phyloP scores from a whole-genome alignment of 2,888 invertebrate species.

The Spilarctia lutea region DNA sequence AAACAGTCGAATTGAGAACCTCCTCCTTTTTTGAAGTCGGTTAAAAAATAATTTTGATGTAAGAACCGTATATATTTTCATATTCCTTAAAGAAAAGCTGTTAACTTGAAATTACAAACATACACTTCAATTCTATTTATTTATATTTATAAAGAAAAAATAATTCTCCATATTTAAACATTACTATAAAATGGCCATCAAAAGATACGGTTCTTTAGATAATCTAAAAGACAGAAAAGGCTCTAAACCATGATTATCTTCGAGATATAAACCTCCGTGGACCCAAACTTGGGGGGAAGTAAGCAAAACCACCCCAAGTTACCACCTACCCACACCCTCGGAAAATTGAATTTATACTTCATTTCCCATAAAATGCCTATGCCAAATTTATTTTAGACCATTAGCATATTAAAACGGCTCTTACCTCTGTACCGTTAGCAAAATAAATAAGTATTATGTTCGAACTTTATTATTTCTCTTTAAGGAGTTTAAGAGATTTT shows the following conservation, averaged over 20 bases:
- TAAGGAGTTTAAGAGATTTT: background rate
- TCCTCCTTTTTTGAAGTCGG: too few species aligned
- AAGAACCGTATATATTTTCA: too few species aligned
- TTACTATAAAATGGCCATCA: constrained; percentile 47
- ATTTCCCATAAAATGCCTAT: constrained; percentile 80
- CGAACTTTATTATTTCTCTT: background rate
- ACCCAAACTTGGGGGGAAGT: constrained; percentile 25
- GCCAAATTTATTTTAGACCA: constrained; percentile 81
- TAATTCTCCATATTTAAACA: constrained; percentile 41
- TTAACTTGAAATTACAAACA: too few species aligned
- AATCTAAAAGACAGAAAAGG: constrained; percentile 46
- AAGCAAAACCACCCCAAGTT: constrained; percentile 27
- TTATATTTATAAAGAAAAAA: constrained; percentile 32
- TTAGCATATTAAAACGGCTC: constrained; percentile 83
- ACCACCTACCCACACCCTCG: constrained; percentile 36
- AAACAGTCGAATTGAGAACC: too few species aligned
- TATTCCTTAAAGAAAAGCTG: too few species aligned
- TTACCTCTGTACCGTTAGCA: constrained; percentile 69
- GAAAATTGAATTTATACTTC: constrained; percentile 82
- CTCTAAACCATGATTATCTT: constrained; percentile 64
- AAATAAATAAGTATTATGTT: constrained; percentile 35
- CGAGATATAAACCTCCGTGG: constrained; percentile 51
- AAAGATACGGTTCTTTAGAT: constrained; percentile 46
- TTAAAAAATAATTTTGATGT: too few species aligned
- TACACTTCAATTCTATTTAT: too few species aligned